Evolutionary conservation across 2,888 invertebrate genomes (phyloP), one percentile per base, ranked within the genome.

Genomic region (Cotesia congregata): DNA sequence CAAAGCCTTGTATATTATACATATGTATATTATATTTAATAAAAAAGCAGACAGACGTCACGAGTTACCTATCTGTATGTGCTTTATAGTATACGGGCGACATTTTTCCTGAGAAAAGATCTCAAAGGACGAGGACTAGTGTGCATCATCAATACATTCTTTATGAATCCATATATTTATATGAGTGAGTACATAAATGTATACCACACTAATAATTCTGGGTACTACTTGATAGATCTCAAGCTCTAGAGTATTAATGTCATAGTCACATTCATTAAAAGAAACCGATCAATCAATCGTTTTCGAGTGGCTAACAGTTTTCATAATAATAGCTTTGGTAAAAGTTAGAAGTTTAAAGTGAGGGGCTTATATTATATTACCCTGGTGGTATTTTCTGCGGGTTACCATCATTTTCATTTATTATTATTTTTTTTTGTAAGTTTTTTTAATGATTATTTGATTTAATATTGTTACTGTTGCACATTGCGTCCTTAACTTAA

Each of bases 271-370:
- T 50, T 12, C 50, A 12, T 60, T 68, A 30, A 30, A 3, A 30
- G 72, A 69, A 67, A 69, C 65, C 82, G 80, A 82, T 82, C 82
- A 80, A 82, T 82, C 82, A 80, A 80, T 82, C 80, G 39, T 59
- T 40, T 59, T 76, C 30, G 61, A 77, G 68, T 78, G 72, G 73
- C 74, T 77, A 79, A 78, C 79, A 80, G 81, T 79, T 82, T 50
- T 50, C 12, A 12, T 50, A 12, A 38, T 75, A 74, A 74, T 67
- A 71, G 59, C 40, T 40, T 50, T 39, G 70, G 74, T 75, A 80
- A 78, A 30, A 30, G 30, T 30, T 78, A 79, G 76, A 79, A 65
- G 76, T 77, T 77, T 61, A 67, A 68, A 12, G 12, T 50, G 50
- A 61, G 67, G 76, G 67, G 75, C 77, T 77, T 74, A 67, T 74